A percentile compares a stretch with the other conserved stretches of the same genome.
phyloP scores from a whole-genome alignment of 2,113 vertebrate species.

The Dryoscopus gambensis region DNA sequence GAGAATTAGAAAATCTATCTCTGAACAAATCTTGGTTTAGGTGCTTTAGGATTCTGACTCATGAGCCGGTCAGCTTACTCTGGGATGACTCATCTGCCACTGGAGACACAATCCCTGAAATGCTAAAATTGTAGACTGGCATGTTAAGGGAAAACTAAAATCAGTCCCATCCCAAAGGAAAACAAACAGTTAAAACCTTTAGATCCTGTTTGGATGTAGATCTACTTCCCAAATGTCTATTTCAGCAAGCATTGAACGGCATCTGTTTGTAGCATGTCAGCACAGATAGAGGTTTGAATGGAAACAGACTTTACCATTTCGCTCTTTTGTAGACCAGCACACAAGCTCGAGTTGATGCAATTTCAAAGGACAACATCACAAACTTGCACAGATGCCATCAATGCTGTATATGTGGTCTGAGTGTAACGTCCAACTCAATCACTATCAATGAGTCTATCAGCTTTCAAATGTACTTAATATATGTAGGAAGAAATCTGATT shows the following conservation, averaged over 20 bases:
- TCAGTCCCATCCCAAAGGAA: background rate
- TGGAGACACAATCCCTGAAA: background rate
- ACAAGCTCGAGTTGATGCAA: background rate
- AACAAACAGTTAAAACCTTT: background rate
- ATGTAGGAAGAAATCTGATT: background rate
- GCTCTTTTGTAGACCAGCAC: background rate
- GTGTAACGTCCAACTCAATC: background rate
- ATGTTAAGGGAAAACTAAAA: background rate
- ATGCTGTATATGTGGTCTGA: background rate
- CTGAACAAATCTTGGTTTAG: background rate
- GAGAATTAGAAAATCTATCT: background rate
- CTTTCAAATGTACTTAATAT: slow-evolving; percentile 16
- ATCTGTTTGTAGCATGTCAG: slow-evolving; percentile 2
- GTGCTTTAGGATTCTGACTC: slow-evolving; percentile 18
- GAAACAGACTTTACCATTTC: background rate
- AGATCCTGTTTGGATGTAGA: background rate
- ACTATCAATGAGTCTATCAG: background rate
- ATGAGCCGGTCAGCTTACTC: background rate
- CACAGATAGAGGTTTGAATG: background rate
- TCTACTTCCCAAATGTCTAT: background rate
- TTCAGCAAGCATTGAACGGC: background rate
- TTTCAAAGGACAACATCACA: background rate
- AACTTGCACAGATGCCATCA: background rate
- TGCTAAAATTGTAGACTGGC: background rate
- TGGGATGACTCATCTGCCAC: slow-evolving; percentile 9